Percentiles rank a stretch among this genome's conserved stretches.
Conservation (phyloP, 2,888 invertebrate species). For the Melinaea menophilus region DNA sequence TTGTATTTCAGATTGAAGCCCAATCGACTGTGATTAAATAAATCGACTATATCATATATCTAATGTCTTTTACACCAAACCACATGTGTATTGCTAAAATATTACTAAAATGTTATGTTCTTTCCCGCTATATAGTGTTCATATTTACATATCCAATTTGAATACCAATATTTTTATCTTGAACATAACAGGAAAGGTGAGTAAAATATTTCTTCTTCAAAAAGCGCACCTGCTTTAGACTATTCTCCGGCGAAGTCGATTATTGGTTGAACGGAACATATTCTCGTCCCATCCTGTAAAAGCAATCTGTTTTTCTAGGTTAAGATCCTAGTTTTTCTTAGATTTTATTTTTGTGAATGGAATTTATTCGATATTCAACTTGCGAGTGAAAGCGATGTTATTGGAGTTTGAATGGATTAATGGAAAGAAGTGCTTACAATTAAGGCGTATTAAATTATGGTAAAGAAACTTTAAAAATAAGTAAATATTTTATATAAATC, state of each 20-base stretch:
- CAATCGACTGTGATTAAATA: too few relatives aligned
- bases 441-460: too few relatives aligned
- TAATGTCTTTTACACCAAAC: too few relatives aligned
- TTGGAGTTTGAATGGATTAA: background rate
- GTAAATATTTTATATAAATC: too few relatives aligned
- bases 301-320: constrained; percentile 14
- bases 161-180: constrained; percentile 1
- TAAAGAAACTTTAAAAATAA: too few relatives aligned
- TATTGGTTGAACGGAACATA: constrained; percentile 9
- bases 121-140: background rate
- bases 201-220: constrained; percentile 15
- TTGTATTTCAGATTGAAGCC: background rate
- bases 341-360: background rate
- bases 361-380: constrained; percentile 1
- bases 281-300: constrained; percentile 11
- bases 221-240: constrained; percentile 22
- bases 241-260: constrained; percentile 13
- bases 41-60: too few relatives aligned
- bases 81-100: too few relatives aligned
- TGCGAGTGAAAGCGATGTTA: background rate
- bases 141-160: constrained; percentile 5
- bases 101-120: too few relatives aligned
- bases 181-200: constrained; percentile 8
- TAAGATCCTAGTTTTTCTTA: constrained; percentile 7
- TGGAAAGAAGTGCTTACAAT: background rate